These are phyloP conservation scores for Drosophila recens DNA, from an alignment of 2,888 invertebrate species.

Conservation along the genomic window DNA sequence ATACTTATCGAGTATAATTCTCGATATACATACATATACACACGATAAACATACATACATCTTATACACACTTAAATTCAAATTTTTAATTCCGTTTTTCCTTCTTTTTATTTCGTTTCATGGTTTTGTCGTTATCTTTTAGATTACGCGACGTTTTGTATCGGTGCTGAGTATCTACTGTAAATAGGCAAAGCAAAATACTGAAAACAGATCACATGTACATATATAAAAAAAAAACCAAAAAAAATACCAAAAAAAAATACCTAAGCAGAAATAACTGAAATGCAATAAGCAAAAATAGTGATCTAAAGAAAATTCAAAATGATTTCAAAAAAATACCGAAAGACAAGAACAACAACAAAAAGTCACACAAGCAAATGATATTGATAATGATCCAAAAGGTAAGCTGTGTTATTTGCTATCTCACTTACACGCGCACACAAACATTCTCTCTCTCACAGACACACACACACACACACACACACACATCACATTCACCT, in stretches of 20 bases:
- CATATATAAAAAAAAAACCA: slow-evolving; percentile 28
- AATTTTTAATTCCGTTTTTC: slow-evolving; percentile 74
- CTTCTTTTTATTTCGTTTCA: slow-evolving; percentile 84
- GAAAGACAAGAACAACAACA: slow-evolving; percentile 52
- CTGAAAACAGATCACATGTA: slow-evolving; percentile 34
- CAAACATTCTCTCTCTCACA: slow-evolving; percentile 15
- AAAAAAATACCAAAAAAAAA: slow-evolving; percentile 25
- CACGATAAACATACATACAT: slow-evolving; percentile 14
- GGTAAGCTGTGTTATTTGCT: slow-evolving; percentile 76
- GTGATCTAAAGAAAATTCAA: slow-evolving; percentile 32
- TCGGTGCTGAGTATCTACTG: slow-evolving; percentile 86
- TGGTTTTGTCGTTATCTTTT: slow-evolving; percentile 83
- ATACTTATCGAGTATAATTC: slow-evolving; percentile 24
- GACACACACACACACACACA: slow-evolving; percentile 26
- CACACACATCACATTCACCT: slow-evolving; percentile 15
- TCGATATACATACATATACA: slow-evolving; percentile 12
- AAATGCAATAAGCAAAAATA: slow-evolving; percentile 26
- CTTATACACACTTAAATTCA: slow-evolving; percentile 47
- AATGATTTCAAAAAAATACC: slow-evolving; percentile 46
- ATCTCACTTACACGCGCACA: slow-evolving; percentile 46
- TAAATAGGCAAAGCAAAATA: slow-evolving; percentile 78
- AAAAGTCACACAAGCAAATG: slow-evolving; percentile 67
- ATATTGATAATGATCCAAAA: slow-evolving; percentile 36
- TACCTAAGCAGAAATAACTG: slow-evolving; percentile 17
- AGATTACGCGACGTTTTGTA: slow-evolving; percentile 86